These are phyloP conservation scores for Autographa gamma DNA, from an alignment of 2,888 invertebrate genomes.

Conservation along the genomic window DNA sequence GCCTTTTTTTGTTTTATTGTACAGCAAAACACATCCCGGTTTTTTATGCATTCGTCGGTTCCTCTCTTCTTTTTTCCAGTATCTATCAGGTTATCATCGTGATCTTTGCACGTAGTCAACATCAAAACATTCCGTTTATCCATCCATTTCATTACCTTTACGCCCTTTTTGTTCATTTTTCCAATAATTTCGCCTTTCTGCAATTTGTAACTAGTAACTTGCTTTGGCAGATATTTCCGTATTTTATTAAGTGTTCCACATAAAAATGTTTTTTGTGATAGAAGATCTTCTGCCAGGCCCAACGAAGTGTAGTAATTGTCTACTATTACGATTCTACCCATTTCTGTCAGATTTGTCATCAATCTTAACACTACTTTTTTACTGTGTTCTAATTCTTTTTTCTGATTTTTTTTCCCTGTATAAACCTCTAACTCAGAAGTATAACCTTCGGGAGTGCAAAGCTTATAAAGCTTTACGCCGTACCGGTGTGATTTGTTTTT, in stretches of 20 bases:
- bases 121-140: constrained; percentile 41
- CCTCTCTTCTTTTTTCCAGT: constrained; percentile 5
- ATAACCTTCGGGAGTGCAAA: constrained; percentile 12
- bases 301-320: constrained; percentile 48
- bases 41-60: constrained; percentile 19
- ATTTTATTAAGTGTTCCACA: constrained; percentile 41
- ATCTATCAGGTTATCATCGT: constrained; percentile 12
- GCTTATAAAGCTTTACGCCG: constrained; percentile 15
- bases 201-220: constrained; percentile 33
- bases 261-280: constrained; percentile 36
- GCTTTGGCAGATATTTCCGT: constrained; percentile 34
- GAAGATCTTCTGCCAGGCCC: constrained; percentile 36
- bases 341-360: constrained; percentile 33
- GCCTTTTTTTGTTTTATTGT: constrained; percentile 46
- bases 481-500: constrained; percentile 12
- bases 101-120: constrained; percentile 36
- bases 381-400: constrained; percentile 8
- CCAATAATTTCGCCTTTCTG: constrained; percentile 35
- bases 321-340: constrained; percentile 35
- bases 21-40: constrained; percentile 22
- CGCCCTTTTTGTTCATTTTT: constrained; percentile 33
- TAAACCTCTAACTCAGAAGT: constrained; percentile 36
- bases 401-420: constrained; percentile 4
- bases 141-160: constrained; percentile 47
- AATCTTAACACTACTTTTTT: constrained; percentile 35